A percentile compares a stretch with the other conserved stretches of the same genome.
Evolutionary conservation across 2,113 vertebrate genomes (phyloP).

Genomic region (Columba janthina): DNA sequence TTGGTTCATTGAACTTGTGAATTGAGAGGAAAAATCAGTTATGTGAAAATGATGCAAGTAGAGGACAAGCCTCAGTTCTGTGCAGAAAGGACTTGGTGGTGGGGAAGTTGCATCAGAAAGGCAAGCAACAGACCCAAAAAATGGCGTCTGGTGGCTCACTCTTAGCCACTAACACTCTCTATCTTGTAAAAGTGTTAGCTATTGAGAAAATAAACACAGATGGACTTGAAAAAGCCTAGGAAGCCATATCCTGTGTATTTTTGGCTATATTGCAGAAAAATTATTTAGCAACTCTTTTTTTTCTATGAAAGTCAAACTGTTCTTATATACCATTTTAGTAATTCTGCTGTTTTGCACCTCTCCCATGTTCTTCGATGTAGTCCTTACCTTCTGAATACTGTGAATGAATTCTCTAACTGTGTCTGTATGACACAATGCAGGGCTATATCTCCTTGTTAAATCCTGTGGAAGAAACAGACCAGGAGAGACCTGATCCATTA

Average conservation of each 20-base stretch:
- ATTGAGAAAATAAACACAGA: background rate
- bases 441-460: background rate
- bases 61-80: background rate
- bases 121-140: background rate
- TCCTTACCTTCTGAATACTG: background rate
- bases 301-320: background rate
- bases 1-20: background rate
- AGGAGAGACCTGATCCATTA: background rate
- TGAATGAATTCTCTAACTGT: background rate
- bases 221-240: background rate
- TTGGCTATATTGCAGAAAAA: background rate
- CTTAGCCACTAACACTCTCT: background rate
- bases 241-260: background rate
- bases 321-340: background rate
- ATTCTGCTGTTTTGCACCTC: background rate
- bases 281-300: background rate
- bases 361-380: background rate
- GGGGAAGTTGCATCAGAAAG: background rate
- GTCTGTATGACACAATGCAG: background rate
- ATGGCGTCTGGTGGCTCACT: background rate
- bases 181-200: background rate
- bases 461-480: background rate
- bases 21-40: background rate
- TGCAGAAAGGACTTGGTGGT: background rate
- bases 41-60: background rate